These are phyloP conservation scores for Abscondita cerata DNA, from an alignment of 2,888 invertebrate genomes.

Conservation along the genomic window DNA sequence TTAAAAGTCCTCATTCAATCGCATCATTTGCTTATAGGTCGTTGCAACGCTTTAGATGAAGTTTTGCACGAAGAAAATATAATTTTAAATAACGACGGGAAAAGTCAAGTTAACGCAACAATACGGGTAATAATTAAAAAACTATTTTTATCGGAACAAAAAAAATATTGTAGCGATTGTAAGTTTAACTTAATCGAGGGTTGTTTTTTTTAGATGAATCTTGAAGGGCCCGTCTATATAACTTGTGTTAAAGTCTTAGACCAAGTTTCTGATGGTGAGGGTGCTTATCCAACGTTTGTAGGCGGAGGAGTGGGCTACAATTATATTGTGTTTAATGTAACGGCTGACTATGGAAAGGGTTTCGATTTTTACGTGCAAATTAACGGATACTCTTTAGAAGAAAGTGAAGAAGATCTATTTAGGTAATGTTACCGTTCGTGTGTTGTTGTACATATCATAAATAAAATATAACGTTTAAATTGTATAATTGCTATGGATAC, in stretches of 20 bases:
- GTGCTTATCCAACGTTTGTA: constrained; percentile 49
- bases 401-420: constrained; percentile 19
- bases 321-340: constrained; percentile 57
- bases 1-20: constrained; percentile 50
- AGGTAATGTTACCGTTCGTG: too few relatives aligned
- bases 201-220: constrained; percentile 51
- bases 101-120: constrained; percentile 54
- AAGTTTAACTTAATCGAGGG: not conserved
- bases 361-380: constrained; percentile 60
- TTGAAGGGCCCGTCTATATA: constrained; percentile 56
- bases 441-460: too few relatives aligned
- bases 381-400: constrained; percentile 48
- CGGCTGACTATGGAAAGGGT: constrained; percentile 58
- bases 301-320: constrained; percentile 58
- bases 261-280: constrained; percentile 49
- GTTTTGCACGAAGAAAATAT: constrained; percentile 56
- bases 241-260: constrained; percentile 58
- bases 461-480: not conserved
- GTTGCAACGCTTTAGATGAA: constrained; percentile 48
- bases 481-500: not conserved
- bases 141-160: not conserved
- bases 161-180: constrained; percentile 16
- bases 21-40: constrained; percentile 55
- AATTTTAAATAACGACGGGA: constrained; percentile 56
- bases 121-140: constrained; percentile 46